A percentile compares a stretch with the other conserved stretches of the same genome.
phyloP scores from a whole-genome alignment of 2,888 invertebrate species.

The Flexamia atlantica region DNA sequence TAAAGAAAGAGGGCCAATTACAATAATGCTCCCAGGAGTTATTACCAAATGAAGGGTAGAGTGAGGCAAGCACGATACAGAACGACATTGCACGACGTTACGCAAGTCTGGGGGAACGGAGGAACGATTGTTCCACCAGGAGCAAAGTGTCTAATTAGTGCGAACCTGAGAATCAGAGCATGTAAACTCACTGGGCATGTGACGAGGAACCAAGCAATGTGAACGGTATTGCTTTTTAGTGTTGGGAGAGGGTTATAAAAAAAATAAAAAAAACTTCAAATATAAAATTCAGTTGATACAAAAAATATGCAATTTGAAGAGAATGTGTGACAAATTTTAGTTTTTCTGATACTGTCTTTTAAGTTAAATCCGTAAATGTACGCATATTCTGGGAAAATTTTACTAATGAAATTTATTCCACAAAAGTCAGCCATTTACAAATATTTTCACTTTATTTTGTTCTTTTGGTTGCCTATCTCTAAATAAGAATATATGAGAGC shows the following conservation, averaged over 20 bases:
- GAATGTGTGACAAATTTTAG: no score
- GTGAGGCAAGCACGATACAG: slow-evolving; percentile 25
- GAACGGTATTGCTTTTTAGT: not conserved
- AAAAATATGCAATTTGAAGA: no score
- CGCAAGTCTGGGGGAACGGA: slow-evolving; percentile 3
- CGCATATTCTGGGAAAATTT: no score
- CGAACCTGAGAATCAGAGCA: slow-evolving; percentile 36
- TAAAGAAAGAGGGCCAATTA: slow-evolving; percentile 12
- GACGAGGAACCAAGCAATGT: not conserved
- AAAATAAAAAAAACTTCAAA: no score
- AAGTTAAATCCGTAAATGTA: no score
- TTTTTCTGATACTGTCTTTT: no score
- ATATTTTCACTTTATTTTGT: no score
- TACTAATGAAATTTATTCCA: no score
- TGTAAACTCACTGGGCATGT: not conserved
- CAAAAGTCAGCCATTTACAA: no score
- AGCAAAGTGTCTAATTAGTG: slow-evolving; percentile 23
- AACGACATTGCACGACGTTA: slow-evolving; percentile 33
- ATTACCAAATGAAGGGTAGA: slow-evolving; percentile 25
- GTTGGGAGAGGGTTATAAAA: not conserved
- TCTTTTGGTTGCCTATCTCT: no score
- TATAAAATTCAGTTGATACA: no score
- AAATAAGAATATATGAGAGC: no score
- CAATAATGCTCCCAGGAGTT: not conserved
- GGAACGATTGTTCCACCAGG: not conserved